Percentiles rank a stretch among this genome's conserved stretches.
phyloP scores from a whole-genome alignment of 2,888 invertebrate species.

The Drosophila dives region DNA sequence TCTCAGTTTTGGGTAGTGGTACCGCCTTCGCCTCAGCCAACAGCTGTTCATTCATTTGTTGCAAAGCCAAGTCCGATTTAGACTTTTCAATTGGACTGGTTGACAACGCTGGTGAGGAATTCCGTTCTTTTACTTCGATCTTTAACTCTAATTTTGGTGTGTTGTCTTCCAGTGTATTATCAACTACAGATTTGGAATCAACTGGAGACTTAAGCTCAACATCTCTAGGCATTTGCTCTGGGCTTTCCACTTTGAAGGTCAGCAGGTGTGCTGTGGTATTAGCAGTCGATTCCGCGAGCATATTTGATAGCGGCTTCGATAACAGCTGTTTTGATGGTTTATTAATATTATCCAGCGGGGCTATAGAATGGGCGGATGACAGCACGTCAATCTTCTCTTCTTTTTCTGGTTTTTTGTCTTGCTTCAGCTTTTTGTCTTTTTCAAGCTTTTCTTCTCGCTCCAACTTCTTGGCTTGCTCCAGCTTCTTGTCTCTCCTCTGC shows the following conservation, averaged over 20 bases:
- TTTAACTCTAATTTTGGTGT: not conserved
- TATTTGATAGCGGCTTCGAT: not conserved
- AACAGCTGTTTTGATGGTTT: not conserved
- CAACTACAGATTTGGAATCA: not conserved
- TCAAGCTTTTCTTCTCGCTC: constrained; percentile 3
- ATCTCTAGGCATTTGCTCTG: not conserved
- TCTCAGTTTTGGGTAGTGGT: not conserved
- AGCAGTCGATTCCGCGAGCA: not conserved
- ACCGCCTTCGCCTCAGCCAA: not conserved
- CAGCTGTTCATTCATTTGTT: not conserved
- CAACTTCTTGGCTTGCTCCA: not conserved
- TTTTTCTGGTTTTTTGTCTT: not conserved
- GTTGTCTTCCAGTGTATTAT: constrained; percentile 6
- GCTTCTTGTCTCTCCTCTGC: constrained; percentile 1
- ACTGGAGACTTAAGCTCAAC: constrained; percentile 10
- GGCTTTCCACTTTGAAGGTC: not conserved
- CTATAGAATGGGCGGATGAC: not conserved
- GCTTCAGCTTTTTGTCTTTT: not conserved
- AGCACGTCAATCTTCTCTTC: not conserved
- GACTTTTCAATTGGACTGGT: not conserved
- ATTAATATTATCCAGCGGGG: not conserved
- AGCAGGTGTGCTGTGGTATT: not conserved
- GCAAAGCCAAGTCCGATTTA: not conserved
- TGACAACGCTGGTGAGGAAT: not conserved
- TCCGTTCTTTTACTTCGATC: not conserved